A percentile compares a stretch with the other conserved stretches of the same genome.
phyloP scores from a whole-genome alignment of 1,140 invertebrate species.

The Lucilia cuprina region DNA sequence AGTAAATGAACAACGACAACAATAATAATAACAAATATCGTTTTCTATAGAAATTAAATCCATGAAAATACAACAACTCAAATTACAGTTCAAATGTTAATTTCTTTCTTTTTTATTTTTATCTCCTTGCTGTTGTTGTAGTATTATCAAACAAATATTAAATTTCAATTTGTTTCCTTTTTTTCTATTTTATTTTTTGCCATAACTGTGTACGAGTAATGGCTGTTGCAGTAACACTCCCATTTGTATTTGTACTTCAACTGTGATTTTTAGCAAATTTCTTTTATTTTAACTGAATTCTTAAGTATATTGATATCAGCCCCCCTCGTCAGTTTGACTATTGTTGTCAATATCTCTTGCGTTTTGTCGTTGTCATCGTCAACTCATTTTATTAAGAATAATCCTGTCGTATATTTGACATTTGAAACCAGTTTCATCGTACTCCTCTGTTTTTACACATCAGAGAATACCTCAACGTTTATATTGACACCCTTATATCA shows the following conservation, averaged over 20 bases:
- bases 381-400: background rate
- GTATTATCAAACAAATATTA: background rate
- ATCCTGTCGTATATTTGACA: conserved; percentile 20
- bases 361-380: background rate
- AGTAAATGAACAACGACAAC: background rate
- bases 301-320: background rate
- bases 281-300: background rate
- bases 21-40: too few species aligned
- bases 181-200: background rate
- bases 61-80: background rate
- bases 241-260: background rate
- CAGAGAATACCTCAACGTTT: conserved; percentile 16
- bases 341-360: background rate
- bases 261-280: background rate
- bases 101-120: background rate
- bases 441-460: background rate
- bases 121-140: background rate
- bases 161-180: conserved; percentile 9
- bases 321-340: background rate
- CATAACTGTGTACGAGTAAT: too few species aligned
- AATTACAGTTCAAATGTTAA: conserved; percentile 1
- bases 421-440: conserved; percentile 20
- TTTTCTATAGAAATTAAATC: background rate
- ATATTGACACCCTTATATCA: conserved; percentile 22
- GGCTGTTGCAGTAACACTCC: background rate